Percentiles rank a stretch among this genome's conserved stretches.
Evolutionary conservation across 1,140 invertebrate species (phyloP).

Genomic region (Pantala flavescens): DNA sequence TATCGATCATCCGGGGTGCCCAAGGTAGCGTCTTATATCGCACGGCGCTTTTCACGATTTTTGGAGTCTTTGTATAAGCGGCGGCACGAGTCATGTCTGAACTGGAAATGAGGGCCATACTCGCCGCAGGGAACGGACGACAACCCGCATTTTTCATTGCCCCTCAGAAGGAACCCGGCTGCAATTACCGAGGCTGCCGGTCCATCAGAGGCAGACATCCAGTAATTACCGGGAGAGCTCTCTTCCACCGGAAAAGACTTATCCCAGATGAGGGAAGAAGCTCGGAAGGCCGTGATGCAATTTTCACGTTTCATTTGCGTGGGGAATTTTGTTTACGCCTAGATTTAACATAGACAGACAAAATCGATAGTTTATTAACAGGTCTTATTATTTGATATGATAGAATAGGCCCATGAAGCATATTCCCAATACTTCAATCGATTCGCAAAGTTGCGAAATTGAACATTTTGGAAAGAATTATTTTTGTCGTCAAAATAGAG

Average conservation of each 20-base stretch:
- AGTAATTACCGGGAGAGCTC: not conserved
- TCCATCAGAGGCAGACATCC: not conserved
- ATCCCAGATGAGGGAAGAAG: not conserved
- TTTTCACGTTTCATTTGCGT: not conserved
- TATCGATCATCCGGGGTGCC: too few species aligned
- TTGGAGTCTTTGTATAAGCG: not conserved
- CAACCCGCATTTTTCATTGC: not conserved
- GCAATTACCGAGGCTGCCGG: not conserved
- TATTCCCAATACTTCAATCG: too few species aligned
- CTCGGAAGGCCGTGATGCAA: not conserved
- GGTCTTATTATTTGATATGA: too few species aligned
- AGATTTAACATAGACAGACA: too few species aligned
- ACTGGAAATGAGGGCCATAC: not conserved
- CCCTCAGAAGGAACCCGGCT: not conserved
- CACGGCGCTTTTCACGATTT: too few species aligned
- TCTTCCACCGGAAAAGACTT: not conserved
- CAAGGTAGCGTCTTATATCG: too few species aligned
- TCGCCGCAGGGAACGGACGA: not conserved
- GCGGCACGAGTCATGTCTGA: not conserved
- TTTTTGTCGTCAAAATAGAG: too few species aligned
- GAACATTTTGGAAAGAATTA: too few species aligned
- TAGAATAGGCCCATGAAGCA: too few species aligned
- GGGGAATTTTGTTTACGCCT: not conserved
- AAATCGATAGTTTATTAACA: too few species aligned
- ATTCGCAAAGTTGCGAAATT: too few species aligned